Evolutionary conservation across 2,113 vertebrate genomes (phyloP), one percentile per base, ranked within the genome.

Genomic region (Gnathonemus echidnorhynchus): DNA sequence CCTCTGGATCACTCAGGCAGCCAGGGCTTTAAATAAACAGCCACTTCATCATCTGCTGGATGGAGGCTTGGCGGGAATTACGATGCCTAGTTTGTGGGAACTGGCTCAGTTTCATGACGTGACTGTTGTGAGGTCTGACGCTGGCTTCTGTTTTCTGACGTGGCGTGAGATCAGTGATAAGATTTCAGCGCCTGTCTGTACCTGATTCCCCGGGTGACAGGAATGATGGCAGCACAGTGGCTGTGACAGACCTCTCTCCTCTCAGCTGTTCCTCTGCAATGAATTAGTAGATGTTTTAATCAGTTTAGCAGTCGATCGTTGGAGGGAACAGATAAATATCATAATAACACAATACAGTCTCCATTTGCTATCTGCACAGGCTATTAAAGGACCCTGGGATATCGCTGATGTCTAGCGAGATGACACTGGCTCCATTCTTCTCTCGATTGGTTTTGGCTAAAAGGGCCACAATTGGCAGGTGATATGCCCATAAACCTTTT

Each of bases 371-470:
- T 92, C 91, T 91, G 86, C 58, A n/a, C 17, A n/a, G 91, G 92
- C 92, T 94, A 95, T 95, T 96, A 93, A 95, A 93, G 94, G 93
- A 94, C 95, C 94, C 93, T 92, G 94, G 95, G 95, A 95, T 94
- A 92, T 91, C 91, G 93, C 91, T 86, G 92, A 94, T 93, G 92
- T 93, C 92, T 93, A 91, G 92, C 92, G 92, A 94, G 93, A 95
- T 93, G 94, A 92, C 91, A 92, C 91, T 93, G 91, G 94, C 93
- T 93, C 94, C 92, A 88, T 92, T 86, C 95, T 95, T 95, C 94
- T 91, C 87, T 93, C 94, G 91, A 92, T 93, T 95, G 94, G 92
- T 90, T 88, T 90, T 90, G 85, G 89, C 74, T 80, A 77, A 87
- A 77, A 85, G 70, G 86, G 52, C 48, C 50, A 35, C 21, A 48